These are phyloP conservation scores for Diabrotica virgifera DNA, from an alignment of 1,140 invertebrate genomes.

Conservation along the genomic window DNA sequence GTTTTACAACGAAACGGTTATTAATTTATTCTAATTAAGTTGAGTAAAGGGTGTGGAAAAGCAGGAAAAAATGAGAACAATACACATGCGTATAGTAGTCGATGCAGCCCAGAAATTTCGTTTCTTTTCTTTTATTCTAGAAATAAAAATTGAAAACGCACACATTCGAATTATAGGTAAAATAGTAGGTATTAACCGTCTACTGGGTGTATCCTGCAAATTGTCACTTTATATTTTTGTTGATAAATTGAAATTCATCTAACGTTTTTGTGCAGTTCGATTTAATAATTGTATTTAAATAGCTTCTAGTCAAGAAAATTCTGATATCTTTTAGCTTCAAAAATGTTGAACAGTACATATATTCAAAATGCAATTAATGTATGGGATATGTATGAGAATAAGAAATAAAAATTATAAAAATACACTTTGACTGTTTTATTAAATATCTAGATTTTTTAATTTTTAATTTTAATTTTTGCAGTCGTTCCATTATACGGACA, in stretches of 20 bases:
- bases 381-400: slow-evolving; percentile 50
- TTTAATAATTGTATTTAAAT: slow-evolving; percentile 35
- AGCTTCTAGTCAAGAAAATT: slow-evolving; percentile 47
- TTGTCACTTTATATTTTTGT: slow-evolving; percentile 39
- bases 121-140: slow-evolving; percentile 14
- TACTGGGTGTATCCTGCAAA: slow-evolving; percentile 27
- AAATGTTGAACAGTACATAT: slow-evolving; percentile 47
- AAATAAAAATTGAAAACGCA: slow-evolving; percentile 23
- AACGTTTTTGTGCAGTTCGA: slow-evolving; percentile 38
- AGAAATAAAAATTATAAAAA: slow-evolving; percentile 25
- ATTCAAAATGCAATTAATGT: slow-evolving; percentile 48
- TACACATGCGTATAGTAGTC: no score
- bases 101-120: background rate
- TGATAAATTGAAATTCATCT: slow-evolving; percentile 30
- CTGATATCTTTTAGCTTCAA: slow-evolving; percentile 47
- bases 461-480: no score
- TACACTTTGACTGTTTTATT: background rate
- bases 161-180: slow-evolving; percentile 17
- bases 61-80: no score
- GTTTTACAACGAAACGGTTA: no score
- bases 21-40: no score
- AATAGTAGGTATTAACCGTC: slow-evolving; percentile 19
- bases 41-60: no score
- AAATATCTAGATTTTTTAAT: no score
- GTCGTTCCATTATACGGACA: no score